phyloP scores from a whole-genome alignment of 2,797 vertebrate genomes.

The Melanotaenia nigrans region DNA sequence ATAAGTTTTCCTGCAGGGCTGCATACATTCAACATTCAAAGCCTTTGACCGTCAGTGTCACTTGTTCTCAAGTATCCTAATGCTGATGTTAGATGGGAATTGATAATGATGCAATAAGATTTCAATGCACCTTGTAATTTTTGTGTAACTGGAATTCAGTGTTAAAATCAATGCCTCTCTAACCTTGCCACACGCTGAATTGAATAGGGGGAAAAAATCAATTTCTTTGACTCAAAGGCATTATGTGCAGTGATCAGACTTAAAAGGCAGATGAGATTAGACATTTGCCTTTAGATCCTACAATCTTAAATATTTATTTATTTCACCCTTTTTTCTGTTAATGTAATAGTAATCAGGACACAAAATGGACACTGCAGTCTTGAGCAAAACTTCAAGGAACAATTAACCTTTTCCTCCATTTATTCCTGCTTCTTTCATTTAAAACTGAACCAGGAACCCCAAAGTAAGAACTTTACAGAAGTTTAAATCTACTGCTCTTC shows the following conservation, averaged over 20 bases:
- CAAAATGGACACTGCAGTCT: too few relatives aligned
- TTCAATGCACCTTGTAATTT: not conserved
- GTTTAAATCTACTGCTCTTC: not conserved
- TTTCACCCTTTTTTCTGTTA: not conserved
- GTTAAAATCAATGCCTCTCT: not conserved
- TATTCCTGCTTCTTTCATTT: not conserved
- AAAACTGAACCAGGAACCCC: not conserved
- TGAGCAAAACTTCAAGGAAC: too few relatives aligned
- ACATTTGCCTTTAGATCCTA: not conserved
- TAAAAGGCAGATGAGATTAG: not conserved
- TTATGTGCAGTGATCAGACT: not conserved
- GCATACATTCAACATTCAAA: conserved; percentile 6
- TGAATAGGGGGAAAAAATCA: not conserved
- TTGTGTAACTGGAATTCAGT: not conserved
- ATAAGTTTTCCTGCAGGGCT: conserved; percentile 14
- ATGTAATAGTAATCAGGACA: not conserved
- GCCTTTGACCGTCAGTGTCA: conserved; percentile 8
- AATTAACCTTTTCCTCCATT: too few relatives aligned
- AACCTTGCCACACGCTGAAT: not conserved
- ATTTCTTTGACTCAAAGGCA: not conserved
- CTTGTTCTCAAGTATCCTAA: conserved; percentile 9
- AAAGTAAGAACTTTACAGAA: too few relatives aligned
- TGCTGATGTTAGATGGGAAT: not conserved
- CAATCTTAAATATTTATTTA: not conserved
- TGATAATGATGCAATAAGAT: not conserved